Base-by-base conservation (phyloP, 2,113 vertebrate genomes). In the Cinclus mexicanus region DNA sequence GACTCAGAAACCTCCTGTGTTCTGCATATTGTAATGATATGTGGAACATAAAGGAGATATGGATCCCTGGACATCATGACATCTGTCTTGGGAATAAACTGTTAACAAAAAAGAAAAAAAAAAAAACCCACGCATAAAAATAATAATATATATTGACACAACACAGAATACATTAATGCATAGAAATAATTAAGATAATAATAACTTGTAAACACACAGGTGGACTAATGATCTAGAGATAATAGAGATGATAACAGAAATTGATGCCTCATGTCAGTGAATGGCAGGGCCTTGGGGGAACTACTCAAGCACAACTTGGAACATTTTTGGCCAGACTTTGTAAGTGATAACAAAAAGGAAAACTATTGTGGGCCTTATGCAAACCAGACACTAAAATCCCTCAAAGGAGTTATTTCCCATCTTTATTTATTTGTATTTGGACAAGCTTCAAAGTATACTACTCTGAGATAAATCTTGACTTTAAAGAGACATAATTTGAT, bases 211-310 rank as follows among this genome's bases (percentile, higher is more conserved):
- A 92, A 63, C 8, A 53, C 4, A 1, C 20, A 85, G 24, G 44
- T 42, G 29, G 0, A 0, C 23, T 74, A 69, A 28, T 41, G 14
- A 59, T 29, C 6, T 8, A 16, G 35, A 56, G 33, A 25, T 26
- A 79, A 35, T 6, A 57, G 14, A 47, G 21, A 33, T 64, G 8
- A 61, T 20, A 57, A 25, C 12, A 33, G 50, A 84, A 75, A 14
- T 68, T 26, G 11, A 55, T 39, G 11, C 4, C 33, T 78, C 47
- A 57, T 16, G 22, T 41, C 31, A 81, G 5, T 28, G 76, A 35
- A 46, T 91, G 71, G 28, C 16, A 72, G 12, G 6, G 2, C 31
- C 39, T 81, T 83, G 60, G 31, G 80, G 39, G 15, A 92, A 25
- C 9, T 33, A n/a, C 31, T 69, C 14, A 81, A 59, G 13, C 11